Evolutionary conservation across 92 coral and sea anemone genomes (phyloP).

Genomic region (Chrysogorgia sp.): DNA sequence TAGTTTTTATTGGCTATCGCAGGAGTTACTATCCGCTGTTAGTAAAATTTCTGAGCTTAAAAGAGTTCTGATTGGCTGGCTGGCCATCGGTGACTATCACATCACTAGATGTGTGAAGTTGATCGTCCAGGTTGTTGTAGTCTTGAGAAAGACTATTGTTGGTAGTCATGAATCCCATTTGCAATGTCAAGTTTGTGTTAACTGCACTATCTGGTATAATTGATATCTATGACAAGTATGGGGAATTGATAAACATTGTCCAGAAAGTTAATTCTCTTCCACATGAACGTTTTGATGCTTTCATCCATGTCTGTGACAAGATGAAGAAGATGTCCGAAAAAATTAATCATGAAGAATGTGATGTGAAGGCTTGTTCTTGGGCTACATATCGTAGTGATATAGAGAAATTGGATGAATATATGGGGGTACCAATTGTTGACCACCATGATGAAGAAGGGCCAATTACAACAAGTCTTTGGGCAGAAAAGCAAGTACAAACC

Average conservation of each 20-base stretch:
- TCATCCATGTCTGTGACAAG: constrained; percentile 19
- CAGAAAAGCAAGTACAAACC: constrained; percentile 11
- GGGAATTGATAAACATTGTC: constrained; percentile 4
- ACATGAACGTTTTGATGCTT: background rate
- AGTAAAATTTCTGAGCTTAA: too few relatives aligned
- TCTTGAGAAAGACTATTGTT: too few relatives aligned
- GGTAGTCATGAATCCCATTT: too few relatives aligned
- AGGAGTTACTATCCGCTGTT: too few relatives aligned
- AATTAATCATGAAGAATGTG: constrained; percentile 14
- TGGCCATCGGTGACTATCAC: too few relatives aligned
- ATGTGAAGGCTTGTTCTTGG: too few relatives aligned
- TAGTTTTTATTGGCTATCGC: too few relatives aligned
- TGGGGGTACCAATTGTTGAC: constrained; percentile 17
- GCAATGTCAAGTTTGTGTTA: constrained; percentile 11
- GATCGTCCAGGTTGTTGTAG: too few relatives aligned
- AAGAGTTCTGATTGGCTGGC: too few relatives aligned
- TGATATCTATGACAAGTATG: constrained; percentile 10
- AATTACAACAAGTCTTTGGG: constrained; percentile 3
- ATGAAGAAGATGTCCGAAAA: constrained; percentile 6
- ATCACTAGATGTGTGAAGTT: too few relatives aligned
- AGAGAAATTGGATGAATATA: background rate
- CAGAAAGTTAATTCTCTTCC: constrained; percentile 25
- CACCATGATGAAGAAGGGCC: background rate
- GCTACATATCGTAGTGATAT: background rate
- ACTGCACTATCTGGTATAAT: constrained; percentile 1